Evolutionary conservation across 2,797 vertebrate species (phyloP).

Genomic region (Distichodus sexfasciatus): DNA sequence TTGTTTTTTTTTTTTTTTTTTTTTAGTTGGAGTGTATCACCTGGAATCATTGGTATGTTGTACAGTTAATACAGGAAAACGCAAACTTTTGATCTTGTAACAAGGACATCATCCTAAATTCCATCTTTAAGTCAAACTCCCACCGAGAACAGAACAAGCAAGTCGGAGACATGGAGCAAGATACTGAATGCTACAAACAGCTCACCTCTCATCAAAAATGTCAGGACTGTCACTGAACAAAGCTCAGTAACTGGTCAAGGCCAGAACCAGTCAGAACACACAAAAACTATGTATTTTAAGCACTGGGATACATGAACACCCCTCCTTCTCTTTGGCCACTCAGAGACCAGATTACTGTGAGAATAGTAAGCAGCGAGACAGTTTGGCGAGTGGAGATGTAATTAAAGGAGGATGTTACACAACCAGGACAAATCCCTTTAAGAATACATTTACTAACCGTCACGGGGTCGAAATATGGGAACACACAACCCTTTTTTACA

Average conservation of each 20-base stretch:
- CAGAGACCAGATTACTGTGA: background rate
- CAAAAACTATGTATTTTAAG: background rate
- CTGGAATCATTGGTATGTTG: background rate
- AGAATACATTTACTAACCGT: background rate
- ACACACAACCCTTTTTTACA: no score
- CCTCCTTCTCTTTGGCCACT: background rate
- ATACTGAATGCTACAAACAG: conserved; percentile 1
- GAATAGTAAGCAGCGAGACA: background rate
- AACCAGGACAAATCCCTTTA: background rate
- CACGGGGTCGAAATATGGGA: no score
- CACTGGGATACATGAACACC: background rate
- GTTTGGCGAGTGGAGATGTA: background rate
- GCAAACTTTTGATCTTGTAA: no score
- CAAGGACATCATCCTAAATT: no score
- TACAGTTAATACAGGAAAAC: background rate
- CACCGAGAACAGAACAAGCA: conserved; percentile 8
- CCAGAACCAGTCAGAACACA: background rate
- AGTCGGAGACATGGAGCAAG: background rate
- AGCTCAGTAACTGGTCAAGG: background rate
- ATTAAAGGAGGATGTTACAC: background rate
- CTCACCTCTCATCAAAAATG: background rate
- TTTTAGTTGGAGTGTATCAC: background rate
- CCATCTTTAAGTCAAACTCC: background rate
- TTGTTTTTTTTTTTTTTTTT: background rate
- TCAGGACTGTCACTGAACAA: background rate